These are phyloP conservation scores for Mythimna impura DNA, from an alignment of 2,888 invertebrate species.

Conservation along the genomic window DNA sequence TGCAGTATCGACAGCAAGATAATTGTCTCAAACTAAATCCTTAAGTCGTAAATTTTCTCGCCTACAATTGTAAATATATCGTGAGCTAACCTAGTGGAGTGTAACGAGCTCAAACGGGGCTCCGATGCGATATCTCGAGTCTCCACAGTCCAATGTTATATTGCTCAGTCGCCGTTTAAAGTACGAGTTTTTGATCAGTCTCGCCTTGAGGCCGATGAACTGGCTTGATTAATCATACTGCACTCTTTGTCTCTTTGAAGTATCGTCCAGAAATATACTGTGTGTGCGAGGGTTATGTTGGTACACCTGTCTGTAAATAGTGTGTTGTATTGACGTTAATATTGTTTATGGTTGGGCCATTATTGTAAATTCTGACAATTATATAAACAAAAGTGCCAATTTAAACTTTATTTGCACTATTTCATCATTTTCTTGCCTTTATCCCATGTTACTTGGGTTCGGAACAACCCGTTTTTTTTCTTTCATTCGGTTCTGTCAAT, in stretches of 20 bases:
- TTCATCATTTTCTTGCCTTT: not conserved
- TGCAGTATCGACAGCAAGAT: constrained; percentile 49
- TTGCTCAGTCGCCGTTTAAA: constrained; percentile 74
- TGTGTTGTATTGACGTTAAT: constrained; percentile 25
- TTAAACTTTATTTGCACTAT: not conserved
- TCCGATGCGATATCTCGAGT: constrained; percentile 73
- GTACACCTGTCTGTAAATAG: constrained; percentile 28
- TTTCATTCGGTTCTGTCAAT: too few relatives aligned
- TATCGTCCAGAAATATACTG: constrained; percentile 46
- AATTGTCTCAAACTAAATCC: constrained; percentile 61
- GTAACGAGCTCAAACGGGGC: constrained; percentile 66
- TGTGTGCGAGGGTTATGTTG: constrained; percentile 19
- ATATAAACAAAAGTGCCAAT: not conserved
- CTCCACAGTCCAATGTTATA: constrained; percentile 80
- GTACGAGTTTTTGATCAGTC: constrained; percentile 84
- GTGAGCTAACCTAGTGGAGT: constrained; percentile 61
- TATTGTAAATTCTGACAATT: constrained; percentile 17
- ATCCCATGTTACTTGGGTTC: too few relatives aligned
- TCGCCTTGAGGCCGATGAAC: constrained; percentile 84
- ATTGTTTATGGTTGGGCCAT: constrained; percentile 29
- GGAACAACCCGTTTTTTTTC: too few relatives aligned
- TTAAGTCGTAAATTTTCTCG: constrained; percentile 57
- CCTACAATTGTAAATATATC: constrained; percentile 66
- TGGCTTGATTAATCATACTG: constrained; percentile 79
- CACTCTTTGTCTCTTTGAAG: constrained; percentile 71